These are phyloP conservation scores for Amiota communis DNA, from an alignment of 2,888 invertebrate genomes.

Conservation along the genomic window DNA sequence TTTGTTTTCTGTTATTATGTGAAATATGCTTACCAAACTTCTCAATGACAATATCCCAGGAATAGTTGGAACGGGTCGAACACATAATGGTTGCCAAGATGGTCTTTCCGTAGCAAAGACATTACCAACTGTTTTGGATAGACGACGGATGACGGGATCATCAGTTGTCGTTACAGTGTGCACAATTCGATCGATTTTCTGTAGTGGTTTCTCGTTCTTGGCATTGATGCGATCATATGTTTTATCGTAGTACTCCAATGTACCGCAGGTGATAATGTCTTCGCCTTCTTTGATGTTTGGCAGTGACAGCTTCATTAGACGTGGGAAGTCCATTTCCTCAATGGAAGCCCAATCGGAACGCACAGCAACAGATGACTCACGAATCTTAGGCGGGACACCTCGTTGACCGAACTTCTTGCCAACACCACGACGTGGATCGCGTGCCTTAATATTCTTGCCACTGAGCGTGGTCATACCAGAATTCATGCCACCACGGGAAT, in stretches of 20 bases:
- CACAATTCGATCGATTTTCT: conserved; percentile 96
- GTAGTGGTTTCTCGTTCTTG: conserved; percentile 92
- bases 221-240: conserved; percentile 96
- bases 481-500: conserved; percentile 79
- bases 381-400: conserved; percentile 89
- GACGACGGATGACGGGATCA: conserved; percentile 94
- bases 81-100: conserved; percentile 99
- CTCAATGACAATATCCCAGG: conserved; percentile 99
- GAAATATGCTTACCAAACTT: conserved; percentile 80
- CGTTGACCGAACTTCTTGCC: conserved; percentile 77
- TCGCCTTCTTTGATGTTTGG: conserved; percentile 91
- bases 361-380: conserved; percentile 97
- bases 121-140: conserved; percentile 94
- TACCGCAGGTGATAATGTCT: conserved; percentile 89
- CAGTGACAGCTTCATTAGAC: conserved; percentile 92
- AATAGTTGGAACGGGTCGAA: conserved; percentile 96
- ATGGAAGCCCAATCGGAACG: conserved; percentile 97
- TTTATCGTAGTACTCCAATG: conserved; percentile 97
- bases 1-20: no score
- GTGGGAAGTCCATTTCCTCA: conserved; percentile 98
- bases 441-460: conserved; percentile 86
- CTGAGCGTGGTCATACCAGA: conserved; percentile 87
- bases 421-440: conserved; percentile 80
- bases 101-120: conserved; percentile 98
- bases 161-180: conserved; percentile 97